Conservation (phyloP, 2,888 invertebrate species). For the Chrysolina americana region DNA sequence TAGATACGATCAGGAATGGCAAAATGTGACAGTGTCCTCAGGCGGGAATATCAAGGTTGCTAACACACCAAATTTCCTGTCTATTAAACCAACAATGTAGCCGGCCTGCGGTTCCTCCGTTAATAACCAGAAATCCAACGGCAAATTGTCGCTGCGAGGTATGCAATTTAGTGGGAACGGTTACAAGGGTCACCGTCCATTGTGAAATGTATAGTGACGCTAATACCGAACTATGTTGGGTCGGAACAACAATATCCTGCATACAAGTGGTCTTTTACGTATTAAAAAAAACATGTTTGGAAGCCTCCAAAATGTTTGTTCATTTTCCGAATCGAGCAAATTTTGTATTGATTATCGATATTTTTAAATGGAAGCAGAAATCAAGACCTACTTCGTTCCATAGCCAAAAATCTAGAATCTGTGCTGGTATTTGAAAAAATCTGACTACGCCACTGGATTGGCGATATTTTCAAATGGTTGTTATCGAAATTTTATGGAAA, state of each 20-base stretch:
- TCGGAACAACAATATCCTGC: conserved; percentile 6
- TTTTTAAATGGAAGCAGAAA: no score
- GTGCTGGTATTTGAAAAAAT: no score
- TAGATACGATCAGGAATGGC: neutral
- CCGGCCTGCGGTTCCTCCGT: conserved; percentile 44
- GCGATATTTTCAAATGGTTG: no score
- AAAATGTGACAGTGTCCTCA: conserved; percentile 19
- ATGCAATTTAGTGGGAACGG: conserved; percentile 41
- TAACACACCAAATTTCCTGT: conserved; percentile 59
- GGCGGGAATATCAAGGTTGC: conserved; percentile 31
- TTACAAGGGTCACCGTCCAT: conserved; percentile 28
- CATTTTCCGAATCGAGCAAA: no score
- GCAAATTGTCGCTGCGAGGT: conserved; percentile 53
- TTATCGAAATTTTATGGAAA: no score
- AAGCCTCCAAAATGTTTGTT: no score
- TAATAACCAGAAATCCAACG: conserved; percentile 52
- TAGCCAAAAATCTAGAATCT: no score
- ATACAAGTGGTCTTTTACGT: no score
- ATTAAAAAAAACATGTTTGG: no score
- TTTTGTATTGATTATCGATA: no score
- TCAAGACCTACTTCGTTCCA: no score
- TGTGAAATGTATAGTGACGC: conserved; percentile 4
- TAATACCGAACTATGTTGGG: conserved; percentile 19
- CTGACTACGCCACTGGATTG: no score
- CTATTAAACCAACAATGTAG: conserved; percentile 57